Base-by-base conservation (phyloP, 1,140 invertebrate genomes). In the Drosophila arizonae region DNA sequence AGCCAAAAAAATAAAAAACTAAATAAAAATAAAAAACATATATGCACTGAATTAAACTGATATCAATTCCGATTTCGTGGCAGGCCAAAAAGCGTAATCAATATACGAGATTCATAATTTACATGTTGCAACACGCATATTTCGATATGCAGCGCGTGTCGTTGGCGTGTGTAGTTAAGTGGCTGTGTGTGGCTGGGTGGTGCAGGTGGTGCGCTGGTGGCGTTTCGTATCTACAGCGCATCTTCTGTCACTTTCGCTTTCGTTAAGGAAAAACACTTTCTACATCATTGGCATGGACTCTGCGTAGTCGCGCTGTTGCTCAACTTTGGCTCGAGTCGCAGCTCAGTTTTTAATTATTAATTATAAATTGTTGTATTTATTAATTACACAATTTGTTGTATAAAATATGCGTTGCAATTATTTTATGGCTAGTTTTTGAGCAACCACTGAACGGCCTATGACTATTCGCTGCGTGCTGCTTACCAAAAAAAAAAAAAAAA, bases 101-200 rank as follows among this genome's bases (percentile, higher is more conserved):
- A 87, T 82, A 68, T 76, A 84, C 70, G 72, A 79, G 75, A 88
- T 88, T 87, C 82, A 87, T 87, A 88, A 77, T 72, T 87, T 41
- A 73, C 58, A 46, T 58, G 73, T 60, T 54, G 21, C 75, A 69
- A 48, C 46, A 63, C 45, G 46, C 52, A 65, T 65, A 60, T 63
- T 56, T 84, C 70, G 68, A 66, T 72, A 90, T 89, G 76, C 86
- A 75, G 43, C 43, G 66, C 86, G 74, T 86, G 86, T 52, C 69
- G 75, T 66, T 73, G n/a, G 45, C 48, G 26, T 43, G 52, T 26
- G 43, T 15, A 9, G 43, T 9, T 46, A 9, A 46, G n/a, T 15
- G 46, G 11, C 3, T 26, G 17, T 30, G 4, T 30, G 17, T 6
- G 30, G 15, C 6, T 6, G 30, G 13, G 9, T 21, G 58, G 43